phyloP scores from a whole-genome alignment of 1,140 invertebrate species.

The Polypedilum pembai region DNA sequence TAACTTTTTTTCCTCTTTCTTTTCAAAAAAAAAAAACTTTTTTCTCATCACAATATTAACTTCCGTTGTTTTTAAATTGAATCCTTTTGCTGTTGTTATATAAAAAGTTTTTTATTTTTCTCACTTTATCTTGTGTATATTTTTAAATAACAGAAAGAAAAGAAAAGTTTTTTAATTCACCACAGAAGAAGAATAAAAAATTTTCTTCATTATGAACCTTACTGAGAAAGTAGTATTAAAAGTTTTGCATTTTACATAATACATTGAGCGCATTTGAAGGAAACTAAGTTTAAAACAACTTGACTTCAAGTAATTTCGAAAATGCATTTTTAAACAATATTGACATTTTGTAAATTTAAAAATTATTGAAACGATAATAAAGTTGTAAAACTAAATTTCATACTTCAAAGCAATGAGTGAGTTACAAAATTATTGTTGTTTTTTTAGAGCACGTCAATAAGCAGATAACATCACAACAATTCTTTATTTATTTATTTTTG shows the following conservation, averaged over 20 bases:
- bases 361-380: too few relatives aligned
- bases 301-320: too few relatives aligned
- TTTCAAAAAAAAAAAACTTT: not conserved
- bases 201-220: not conserved
- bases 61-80: constrained; percentile 12
- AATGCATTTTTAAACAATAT: too few relatives aligned
- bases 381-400: too few relatives aligned
- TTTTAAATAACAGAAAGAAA: not conserved
- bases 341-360: too few relatives aligned
- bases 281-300: too few relatives aligned
- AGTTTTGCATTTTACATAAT: not conserved
- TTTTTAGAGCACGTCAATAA: too few relatives aligned
- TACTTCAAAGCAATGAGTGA: too few relatives aligned
- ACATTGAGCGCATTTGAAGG: too few relatives aligned
- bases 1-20: not conserved
- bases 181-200: constrained; percentile 5
- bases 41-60: not conserved
- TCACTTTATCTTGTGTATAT: not conserved
- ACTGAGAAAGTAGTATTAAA: not conserved
- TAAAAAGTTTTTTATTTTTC: not conserved
- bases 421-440: too few relatives aligned
- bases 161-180: not conserved
- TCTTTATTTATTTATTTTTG: too few relatives aligned
- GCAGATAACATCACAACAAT: too few relatives aligned
- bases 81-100: not conserved